These are phyloP conservation scores for Molothrus aeneus DNA, from an alignment of 2,797 vertebrate genomes.

Conservation along the genomic window DNA sequence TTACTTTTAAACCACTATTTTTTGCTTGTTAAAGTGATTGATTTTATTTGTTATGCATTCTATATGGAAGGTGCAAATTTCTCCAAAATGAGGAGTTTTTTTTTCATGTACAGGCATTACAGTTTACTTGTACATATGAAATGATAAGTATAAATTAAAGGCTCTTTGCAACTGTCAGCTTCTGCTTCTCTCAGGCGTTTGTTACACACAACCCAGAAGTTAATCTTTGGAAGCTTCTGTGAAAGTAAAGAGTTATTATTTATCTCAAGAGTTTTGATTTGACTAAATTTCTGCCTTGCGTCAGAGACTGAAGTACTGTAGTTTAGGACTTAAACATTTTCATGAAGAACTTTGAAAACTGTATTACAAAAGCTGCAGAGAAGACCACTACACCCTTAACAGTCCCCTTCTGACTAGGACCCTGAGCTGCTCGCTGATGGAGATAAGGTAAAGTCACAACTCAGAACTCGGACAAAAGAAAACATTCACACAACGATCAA, in stretches of 20 bases:
- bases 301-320: neutral
- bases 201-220: neutral
- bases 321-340: neutral
- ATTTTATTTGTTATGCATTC: neutral
- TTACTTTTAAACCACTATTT: neutral
- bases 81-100: neutral
- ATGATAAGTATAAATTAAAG: neutral
- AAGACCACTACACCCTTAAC: no score
- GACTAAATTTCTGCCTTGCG: neutral
- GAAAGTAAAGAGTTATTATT: neutral
- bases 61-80: neutral
- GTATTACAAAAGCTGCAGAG: neutral
- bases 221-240: neutral
- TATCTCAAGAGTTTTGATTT: neutral
- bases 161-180: neutral
- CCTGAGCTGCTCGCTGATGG: neutral
- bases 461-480: no score
- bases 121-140: neutral
- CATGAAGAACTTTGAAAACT: neutral
- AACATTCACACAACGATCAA: no score
- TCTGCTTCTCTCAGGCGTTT: neutral
- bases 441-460: neutral
- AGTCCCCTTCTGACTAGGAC: neutral
- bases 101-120: neutral
- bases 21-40: neutral